Conservation (phyloP, 2,888 invertebrate genomes). For the Synanthedon andrenaeformis region DNA sequence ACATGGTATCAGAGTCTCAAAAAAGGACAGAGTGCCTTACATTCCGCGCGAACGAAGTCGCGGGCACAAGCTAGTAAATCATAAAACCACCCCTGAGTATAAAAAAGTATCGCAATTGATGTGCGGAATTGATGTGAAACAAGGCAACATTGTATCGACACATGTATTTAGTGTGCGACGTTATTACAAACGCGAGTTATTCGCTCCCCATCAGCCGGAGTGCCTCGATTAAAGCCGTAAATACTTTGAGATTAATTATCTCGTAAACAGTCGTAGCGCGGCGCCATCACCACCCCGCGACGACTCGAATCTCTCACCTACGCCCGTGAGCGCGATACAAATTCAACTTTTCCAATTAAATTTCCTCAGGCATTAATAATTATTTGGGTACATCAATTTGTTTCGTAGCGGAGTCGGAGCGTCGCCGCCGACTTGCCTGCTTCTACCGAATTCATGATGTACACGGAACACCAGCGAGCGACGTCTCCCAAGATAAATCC, state of each 20-base stretch:
- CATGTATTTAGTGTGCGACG: slow-evolving; percentile 26
- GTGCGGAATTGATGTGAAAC: neutral
- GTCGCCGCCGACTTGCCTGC: slow-evolving; percentile 37
- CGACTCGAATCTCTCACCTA: slow-evolving; percentile 66
- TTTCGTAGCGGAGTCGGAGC: slow-evolving; percentile 46
- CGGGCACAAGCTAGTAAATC: too few relatives aligned
- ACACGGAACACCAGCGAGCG: slow-evolving; percentile 12
- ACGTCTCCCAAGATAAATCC: slow-evolving; percentile 21
- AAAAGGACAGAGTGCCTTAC: too few relatives aligned
- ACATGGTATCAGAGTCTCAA: too few relatives aligned
- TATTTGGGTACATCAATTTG: slow-evolving; percentile 73
- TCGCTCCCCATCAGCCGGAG: slow-evolving; percentile 58
- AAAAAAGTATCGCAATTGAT: too few relatives aligned
- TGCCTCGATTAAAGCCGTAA: slow-evolving; percentile 70
- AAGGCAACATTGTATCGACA: slow-evolving; percentile 18
- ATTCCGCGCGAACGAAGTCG: too few relatives aligned
- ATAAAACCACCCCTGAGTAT: too few relatives aligned
- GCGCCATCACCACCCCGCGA: slow-evolving; percentile 43
- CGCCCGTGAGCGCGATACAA: slow-evolving; percentile 67
- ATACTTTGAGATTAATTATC: slow-evolving; percentile 72
- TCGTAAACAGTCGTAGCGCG: slow-evolving; percentile 65
- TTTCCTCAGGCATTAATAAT: slow-evolving; percentile 73
- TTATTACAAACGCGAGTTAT: slow-evolving; percentile 67
- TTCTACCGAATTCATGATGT: slow-evolving; percentile 20
- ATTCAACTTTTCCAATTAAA: slow-evolving; percentile 73